Evolutionary conservation across 2,888 invertebrate species (phyloP).

Genomic region (Leucania comma): DNA sequence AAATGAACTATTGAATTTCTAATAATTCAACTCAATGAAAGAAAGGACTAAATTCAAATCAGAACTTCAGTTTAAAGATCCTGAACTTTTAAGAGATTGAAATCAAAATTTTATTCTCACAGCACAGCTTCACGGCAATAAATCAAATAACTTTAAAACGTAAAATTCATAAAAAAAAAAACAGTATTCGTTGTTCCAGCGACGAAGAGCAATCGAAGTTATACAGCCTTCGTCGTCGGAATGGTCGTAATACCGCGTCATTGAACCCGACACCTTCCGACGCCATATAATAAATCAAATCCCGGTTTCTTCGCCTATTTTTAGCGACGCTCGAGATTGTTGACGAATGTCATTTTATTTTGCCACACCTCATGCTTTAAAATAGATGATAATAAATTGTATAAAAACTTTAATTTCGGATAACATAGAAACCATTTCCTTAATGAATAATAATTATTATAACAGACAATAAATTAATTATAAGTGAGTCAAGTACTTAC

Average conservation of each 20-base stretch:
- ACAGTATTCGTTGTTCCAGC: constrained; percentile 36
- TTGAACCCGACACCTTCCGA: constrained; percentile 65
- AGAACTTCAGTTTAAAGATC: too few relatives aligned
- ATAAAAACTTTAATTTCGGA: too few relatives aligned
- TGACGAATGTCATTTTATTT: constrained; percentile 60
- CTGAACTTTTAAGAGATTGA: neutral
- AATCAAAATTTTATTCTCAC: neutral
- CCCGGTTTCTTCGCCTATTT: constrained; percentile 66
- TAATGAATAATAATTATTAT: too few relatives aligned
- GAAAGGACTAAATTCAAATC: too few relatives aligned
- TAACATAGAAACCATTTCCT: too few relatives aligned
- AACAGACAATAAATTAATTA: too few relatives aligned
- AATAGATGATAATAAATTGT: too few relatives aligned
- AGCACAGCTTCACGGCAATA: constrained; percentile 17
- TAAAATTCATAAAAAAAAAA: constrained; percentile 45
- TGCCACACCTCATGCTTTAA: constrained; percentile 36
- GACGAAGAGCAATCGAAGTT: constrained; percentile 50
- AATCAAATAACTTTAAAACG: constrained; percentile 35
- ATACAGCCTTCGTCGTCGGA: constrained; percentile 44
- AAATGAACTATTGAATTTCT: too few relatives aligned
- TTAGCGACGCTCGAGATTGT: constrained; percentile 56
- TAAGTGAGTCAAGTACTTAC: too few relatives aligned
- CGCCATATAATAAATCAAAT: constrained; percentile 69
- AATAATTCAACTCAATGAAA: too few relatives aligned
- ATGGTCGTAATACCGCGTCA: constrained; percentile 59